Evolutionary conservation across 2,113 vertebrate species (phyloP).

Genomic region (Hypomesus transpacificus): DNA sequence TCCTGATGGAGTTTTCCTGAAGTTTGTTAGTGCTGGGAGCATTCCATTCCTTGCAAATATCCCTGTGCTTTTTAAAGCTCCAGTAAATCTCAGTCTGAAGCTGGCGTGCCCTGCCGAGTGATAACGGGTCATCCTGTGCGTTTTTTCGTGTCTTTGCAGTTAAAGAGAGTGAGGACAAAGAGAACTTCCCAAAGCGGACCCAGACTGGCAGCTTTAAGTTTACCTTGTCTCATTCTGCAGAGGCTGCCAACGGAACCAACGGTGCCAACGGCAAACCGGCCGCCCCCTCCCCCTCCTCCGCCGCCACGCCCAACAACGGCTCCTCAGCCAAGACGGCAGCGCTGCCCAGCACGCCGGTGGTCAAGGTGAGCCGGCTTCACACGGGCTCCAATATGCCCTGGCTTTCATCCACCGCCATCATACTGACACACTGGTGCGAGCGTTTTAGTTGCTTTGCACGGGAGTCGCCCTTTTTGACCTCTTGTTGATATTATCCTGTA

Average conservation of each 20-base stretch:
- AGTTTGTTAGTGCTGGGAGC: no score
- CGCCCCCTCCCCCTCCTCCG: constrained; percentile 76
- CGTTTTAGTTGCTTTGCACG: no score
- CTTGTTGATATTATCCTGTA: no score
- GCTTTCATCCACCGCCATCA: not conserved
- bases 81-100: not conserved
- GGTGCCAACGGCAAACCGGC: constrained; percentile 82
- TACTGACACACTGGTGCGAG: not conserved
- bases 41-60: no score
- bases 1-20: no score
- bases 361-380: constrained; percentile 64
- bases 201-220: constrained; percentile 77
- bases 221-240: constrained; percentile 77
- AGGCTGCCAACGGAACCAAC: constrained; percentile 83
- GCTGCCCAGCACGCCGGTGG: constrained; percentile 75
- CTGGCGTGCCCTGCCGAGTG: not conserved
- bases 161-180: constrained; percentile 85
- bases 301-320: constrained; percentile 77
- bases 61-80: no score
- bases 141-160: constrained; percentile 52
- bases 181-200: constrained; percentile 76
- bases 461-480: no score
- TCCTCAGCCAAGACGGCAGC: constrained; percentile 82
- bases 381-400: not conserved
- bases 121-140: not conserved